Evolutionary conservation across 1,140 invertebrate genomes (phyloP).

Genomic region (Drosophila aff.): DNA sequence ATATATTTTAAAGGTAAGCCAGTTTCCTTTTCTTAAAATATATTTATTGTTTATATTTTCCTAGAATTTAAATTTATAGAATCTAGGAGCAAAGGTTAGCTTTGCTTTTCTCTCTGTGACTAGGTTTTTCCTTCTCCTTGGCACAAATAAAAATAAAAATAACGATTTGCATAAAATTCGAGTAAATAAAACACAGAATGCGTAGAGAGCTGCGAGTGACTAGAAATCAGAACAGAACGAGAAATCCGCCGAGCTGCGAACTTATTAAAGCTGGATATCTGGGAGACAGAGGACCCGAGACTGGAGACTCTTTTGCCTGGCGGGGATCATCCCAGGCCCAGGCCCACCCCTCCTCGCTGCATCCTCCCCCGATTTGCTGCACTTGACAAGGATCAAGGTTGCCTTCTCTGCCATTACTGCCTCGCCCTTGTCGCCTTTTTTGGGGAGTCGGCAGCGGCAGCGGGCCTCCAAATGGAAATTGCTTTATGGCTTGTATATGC

Average conservation of each 20-base stretch:
- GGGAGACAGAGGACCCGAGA: conserved; percentile 1
- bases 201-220: conserved; percentile 45
- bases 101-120: conserved; percentile 29
- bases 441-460: conserved; percentile 39
- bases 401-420: conserved; percentile 32
- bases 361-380: conserved; percentile 57
- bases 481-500: conserved; percentile 84
- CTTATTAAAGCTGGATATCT: conserved; percentile 63
- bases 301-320: conserved; percentile 17
- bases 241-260: conserved; percentile 71
- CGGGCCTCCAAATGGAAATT: conserved; percentile 78
- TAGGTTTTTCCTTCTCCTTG: conserved; percentile 31
- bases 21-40: background rate
- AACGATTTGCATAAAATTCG: conserved; percentile 80
- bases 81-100: background rate
- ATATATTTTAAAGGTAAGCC: background rate
- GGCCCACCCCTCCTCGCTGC: background rate
- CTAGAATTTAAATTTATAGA: background rate
- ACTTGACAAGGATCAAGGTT: conserved; percentile 85
- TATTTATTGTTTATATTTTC: too few relatives aligned
- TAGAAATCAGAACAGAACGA: conserved; percentile 66
- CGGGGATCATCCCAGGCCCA: conserved; percentile 10
- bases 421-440: conserved; percentile 64
- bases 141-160: conserved; percentile 62
- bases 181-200: conserved; percentile 76